These are phyloP conservation scores for Hirudinaria manillensis DNA, from an alignment of 2,888 invertebrate species.

Conservation along the genomic window DNA sequence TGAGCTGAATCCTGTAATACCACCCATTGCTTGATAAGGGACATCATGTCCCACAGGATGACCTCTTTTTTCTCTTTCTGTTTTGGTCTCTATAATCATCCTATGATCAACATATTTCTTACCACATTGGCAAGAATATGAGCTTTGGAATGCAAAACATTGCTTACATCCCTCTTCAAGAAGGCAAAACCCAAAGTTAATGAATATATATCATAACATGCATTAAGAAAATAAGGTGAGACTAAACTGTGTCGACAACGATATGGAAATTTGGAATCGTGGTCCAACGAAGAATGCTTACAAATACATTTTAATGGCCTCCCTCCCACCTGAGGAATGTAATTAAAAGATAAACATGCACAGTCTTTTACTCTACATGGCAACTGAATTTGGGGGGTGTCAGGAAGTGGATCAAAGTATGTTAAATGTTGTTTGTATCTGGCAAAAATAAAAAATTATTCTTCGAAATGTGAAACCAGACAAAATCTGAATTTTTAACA, in stretches of 20 bases:
- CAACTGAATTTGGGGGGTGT: constrained; percentile 41
- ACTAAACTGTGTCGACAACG: constrained; percentile 44
- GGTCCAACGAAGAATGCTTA: constrained; percentile 52
- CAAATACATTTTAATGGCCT: constrained; percentile 52
- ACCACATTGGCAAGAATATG: constrained; percentile 53
- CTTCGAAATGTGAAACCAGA: not conserved
- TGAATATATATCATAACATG: not conserved
- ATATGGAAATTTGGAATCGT: constrained; percentile 46
- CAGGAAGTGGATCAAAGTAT: constrained; percentile 43
- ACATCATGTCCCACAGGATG: constrained; percentile 51
- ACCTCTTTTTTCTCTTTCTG: constrained; percentile 51
- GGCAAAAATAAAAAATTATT: constrained; percentile 4
- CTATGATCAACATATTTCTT: constrained; percentile 46
- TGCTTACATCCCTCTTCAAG: constrained; percentile 39
- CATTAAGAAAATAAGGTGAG: not conserved
- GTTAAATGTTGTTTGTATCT: constrained; percentile 46
- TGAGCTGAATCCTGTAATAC: constrained; percentile 54
- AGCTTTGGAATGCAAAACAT: constrained; percentile 43
- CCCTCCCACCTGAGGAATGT: constrained; percentile 51
- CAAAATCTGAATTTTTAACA: not conserved
- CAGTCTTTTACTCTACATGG: constrained; percentile 46
- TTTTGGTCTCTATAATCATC: constrained; percentile 52
- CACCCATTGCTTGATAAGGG: constrained; percentile 55
- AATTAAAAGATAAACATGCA: constrained; percentile 49
- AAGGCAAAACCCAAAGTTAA: not conserved